phyloP scores from a whole-genome alignment of 2,888 invertebrate species.

The Agonopterix subpropinquella region DNA sequence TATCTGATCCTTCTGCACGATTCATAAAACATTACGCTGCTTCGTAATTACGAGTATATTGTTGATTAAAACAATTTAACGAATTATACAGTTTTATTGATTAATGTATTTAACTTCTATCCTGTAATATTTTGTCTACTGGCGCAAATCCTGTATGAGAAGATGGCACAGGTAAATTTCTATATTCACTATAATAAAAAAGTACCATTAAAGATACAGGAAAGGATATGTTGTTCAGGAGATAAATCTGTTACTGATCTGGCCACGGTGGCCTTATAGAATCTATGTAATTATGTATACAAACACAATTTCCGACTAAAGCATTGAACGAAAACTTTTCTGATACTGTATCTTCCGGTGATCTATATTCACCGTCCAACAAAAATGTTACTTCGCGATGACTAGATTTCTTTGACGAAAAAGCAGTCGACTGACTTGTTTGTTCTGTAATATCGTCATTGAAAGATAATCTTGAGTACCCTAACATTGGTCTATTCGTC shows the following conservation, averaged over 20 bases:
- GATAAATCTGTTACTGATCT: neutral
- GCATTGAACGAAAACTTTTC: too few relatives aligned
- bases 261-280: conserved; percentile 42
- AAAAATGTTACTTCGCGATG: too few relatives aligned
- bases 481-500: conserved; percentile 14
- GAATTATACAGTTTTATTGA: neutral
- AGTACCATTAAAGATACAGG: too few relatives aligned
- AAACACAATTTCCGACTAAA: conserved; percentile 19
- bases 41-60: neutral
- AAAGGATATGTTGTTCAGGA: too few relatives aligned
- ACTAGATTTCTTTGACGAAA: too few relatives aligned
- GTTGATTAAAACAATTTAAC: neutral
- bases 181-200: too few relatives aligned
- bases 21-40: conserved; percentile 84
- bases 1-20: conserved; percentile 84
- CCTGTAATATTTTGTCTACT: neutral
- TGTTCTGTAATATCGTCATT: conserved; percentile 7
- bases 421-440: too few relatives aligned
- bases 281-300: conserved; percentile 42
- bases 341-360: too few relatives aligned
- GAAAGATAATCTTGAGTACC: conserved; percentile 17
- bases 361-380: too few relatives aligned
- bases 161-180: neutral
- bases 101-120: neutral
- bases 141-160: neutral